Evolutionary conservation across 2,888 invertebrate genomes (phyloP), one percentile per base, ranked within the genome.

Genomic region (Aricia artaxerxes): DNA sequence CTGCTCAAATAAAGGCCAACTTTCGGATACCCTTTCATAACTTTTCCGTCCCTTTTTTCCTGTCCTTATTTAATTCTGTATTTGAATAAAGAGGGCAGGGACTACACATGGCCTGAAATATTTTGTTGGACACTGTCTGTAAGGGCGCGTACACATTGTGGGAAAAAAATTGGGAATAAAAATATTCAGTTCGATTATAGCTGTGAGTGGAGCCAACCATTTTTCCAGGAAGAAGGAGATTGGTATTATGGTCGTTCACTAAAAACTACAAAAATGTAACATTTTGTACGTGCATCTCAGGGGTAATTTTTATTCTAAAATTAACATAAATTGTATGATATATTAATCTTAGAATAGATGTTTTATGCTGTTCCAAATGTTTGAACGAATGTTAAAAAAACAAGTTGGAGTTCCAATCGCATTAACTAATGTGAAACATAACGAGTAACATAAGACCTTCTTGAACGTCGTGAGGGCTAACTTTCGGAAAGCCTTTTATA

Each of bases 401-500:
- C 57, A 57, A 16, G 57, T 57, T 3, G 13, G 38, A 35, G 69
- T 35, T 31, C 13, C 64, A 35, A 38, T 69, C 13, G 1, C 69
- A 38, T 38, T 38, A 24, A 38, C 69, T 35, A 35, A 38, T 38
- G 35, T 69, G 38, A 38, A 69, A 69, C 49, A 53, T 78, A 69
- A 53, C 64, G 92, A 92, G 91, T 91, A 92, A 92, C 90, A 90
- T 87, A 88, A 89, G 88, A 86, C 86, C 88, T 79, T 85, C 78
- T 77, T 60, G 75, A 75, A 78, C 64, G 78, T 40, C 79, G 40
- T 57, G 24, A 87, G 84, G 85, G 86, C 85, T 88, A 93, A 92
- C 90, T 93, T 94, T 91, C 86, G 88, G 88, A 91, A 69, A 69
- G 69, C 91, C 89, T 91, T 90, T 90, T 90, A 89, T 90, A 93